Base-by-base conservation (phyloP, 2,888 invertebrate genomes). In the Meghimatium bilineatum region DNA sequence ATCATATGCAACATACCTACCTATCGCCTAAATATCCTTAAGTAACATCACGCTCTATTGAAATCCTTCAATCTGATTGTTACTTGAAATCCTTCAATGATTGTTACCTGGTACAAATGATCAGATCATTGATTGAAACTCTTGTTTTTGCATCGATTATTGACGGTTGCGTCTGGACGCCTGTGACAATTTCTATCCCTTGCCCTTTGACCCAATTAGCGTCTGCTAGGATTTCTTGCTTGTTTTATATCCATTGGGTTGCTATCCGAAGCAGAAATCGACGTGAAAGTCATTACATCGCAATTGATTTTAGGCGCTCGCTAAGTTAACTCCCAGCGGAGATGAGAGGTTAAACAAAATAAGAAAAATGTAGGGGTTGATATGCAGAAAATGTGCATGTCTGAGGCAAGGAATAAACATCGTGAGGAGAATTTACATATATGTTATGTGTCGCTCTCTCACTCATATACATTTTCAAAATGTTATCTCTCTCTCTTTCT, bases 101-200 rank as follows among this genome's bases (percentile, higher is more conserved):
- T 69, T 20, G 17, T 34, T 69, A 23, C 36, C 17, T 12, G 17
- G 69, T 32, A 34, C 69, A 69, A 36, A 36, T 69, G 69, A 69
- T 69, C 34, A 12, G 69, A 23, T 36, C 69, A 36, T 69, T 69
- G 69, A 69, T 36, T 69, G 69, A 36, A 3, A 2, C 34, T 69
- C 36, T 69, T 69, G 69, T 63, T 63, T 63, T 26, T 29, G n/a
- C 23, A 69, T 69, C 36, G 69, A 69, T 69, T 69, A 69, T 69
- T 69, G 69, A 69, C 36, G 20, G 29, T 69, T 36, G 20, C 6
- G 69, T 36, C 36, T 34, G 23, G 26, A 36, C 34, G 34, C 69
- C 36, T 17, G 69, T 34, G 69, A 36, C 69, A 34, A 6, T 36
- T 36, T 69, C 69, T 69, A 26, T 71, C 6, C 12, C 71, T 38